Conservation (phyloP, 2,113 vertebrate genomes). For the Thunnus maccoyii region DNA sequence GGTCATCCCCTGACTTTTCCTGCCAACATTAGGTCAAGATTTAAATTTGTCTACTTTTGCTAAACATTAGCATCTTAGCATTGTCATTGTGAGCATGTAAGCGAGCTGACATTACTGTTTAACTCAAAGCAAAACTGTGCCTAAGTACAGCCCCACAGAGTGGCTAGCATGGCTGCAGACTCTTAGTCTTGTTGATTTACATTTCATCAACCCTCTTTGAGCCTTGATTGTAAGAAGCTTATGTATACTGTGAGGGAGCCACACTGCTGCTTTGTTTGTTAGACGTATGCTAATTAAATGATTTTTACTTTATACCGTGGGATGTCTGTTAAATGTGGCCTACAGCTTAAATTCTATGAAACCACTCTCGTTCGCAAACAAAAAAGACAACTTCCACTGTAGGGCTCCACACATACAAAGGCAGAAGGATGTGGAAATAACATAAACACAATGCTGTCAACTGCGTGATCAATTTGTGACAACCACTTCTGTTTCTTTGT, state of each 20-base stretch:
- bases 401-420: conserved; percentile 12
- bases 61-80: not conserved
- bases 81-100: not conserved
- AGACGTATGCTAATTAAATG: not conserved
- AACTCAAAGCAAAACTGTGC: too few relatives aligned
- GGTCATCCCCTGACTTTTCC: too few relatives aligned
- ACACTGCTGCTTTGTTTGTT: not conserved
- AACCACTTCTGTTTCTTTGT: conserved; percentile 39
- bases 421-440: conserved; percentile 34
- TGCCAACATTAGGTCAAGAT: too few relatives aligned
- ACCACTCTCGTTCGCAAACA: conserved; percentile 18
- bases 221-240: not conserved
- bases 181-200: too few relatives aligned
- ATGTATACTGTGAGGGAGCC: not conserved
- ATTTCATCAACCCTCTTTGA: not conserved
- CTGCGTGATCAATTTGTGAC: conserved; percentile 51
- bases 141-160: too few relatives aligned
- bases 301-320: not conserved
- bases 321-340: conserved; percentile 1
- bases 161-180: too few relatives aligned
- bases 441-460: conserved; percentile 45
- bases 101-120: too few relatives aligned
- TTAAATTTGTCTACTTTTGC: too few relatives aligned
- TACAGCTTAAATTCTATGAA: conserved; percentile 18
- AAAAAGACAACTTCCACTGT: conserved; percentile 33